Evolutionary conservation across 1,140 invertebrate genomes (phyloP), one percentile per base, ranked within the genome.

Genomic region (Drosophila mauritiana): DNA sequence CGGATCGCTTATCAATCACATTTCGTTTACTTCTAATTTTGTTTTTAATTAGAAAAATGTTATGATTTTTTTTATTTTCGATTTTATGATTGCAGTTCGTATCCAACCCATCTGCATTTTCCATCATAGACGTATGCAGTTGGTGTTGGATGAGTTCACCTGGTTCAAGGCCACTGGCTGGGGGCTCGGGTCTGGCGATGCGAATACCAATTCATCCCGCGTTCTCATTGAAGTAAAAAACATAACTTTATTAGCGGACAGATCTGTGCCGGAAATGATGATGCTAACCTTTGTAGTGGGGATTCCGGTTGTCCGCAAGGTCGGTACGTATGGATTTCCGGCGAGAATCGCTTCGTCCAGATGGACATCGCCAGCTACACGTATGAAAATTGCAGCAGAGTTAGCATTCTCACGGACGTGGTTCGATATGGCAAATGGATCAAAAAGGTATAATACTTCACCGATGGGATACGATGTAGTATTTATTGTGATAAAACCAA

Each of bases 1-100:
- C 7, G 58, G 58, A 17, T 27, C 58, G 12, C 52, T 56, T 12
- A 20, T 61, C 0, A 57, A n/a, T 54, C 31, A 59, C n/a, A 13
- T 31, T 52, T 36, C 20, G 57, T 59, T 45, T 22, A 11, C 1
- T 11, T 1, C 6, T 4, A 12, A 45, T 27, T 1, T 27, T 1
- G 27, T 27, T 27, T 6, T 6, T 27, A 27, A 17, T 22, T 22
- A 22, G 20, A 22, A 22, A 22, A 22, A 22, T 22, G 2, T 22
- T 3, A 22, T 22, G 3, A 22, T 22, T 22, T n/a, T n/a, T n/a
- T n/a, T n/a, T n/a, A n/a, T n/a, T n/a, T n/a, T n/a, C n/a, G n/a
- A n/a, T n/a, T n/a, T n/a, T n/a, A n/a, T n/a, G n/a, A 3, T 4
- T 20, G n/a, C 10, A 20, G 42, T 0, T 20, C 42, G 20, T 8